These are phyloP conservation scores for Sylvilagus bachmani DNA, from an alignment of 2,113 vertebrate species.

Conservation along the genomic window DNA sequence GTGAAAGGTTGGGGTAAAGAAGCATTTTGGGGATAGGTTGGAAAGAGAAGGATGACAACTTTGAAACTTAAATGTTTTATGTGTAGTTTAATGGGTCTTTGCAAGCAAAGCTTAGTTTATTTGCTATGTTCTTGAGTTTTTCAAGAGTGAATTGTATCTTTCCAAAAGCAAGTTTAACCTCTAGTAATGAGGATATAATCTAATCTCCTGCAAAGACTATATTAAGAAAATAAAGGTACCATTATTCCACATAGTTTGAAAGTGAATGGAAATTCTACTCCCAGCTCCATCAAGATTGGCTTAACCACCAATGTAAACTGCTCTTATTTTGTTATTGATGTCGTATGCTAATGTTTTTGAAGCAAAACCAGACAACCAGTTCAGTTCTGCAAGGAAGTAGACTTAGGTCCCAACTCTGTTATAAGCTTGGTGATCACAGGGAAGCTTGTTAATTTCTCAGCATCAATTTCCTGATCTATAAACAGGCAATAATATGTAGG, in stretches of 20 bases:
- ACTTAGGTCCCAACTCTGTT: neutral
- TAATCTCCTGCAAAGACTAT: conserved; percentile 69
- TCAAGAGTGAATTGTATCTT: conserved; percentile 67
- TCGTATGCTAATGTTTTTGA: conserved; percentile 69
- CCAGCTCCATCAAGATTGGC: conserved; percentile 63
- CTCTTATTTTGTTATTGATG: conserved; percentile 72
- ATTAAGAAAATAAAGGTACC: conserved; percentile 76
- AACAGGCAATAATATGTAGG: neutral
- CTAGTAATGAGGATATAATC: conserved; percentile 69
- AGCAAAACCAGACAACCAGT: conserved; percentile 59
- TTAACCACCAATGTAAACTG: conserved; percentile 73
- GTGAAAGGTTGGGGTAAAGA: neutral
- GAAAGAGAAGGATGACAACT: conserved; percentile 46
- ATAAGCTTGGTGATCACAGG: neutral
- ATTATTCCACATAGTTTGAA: conserved; percentile 74
- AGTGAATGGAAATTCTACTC: conserved; percentile 69
- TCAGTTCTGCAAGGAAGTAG: conserved; percentile 46
- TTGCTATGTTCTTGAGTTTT: conserved; percentile 50
- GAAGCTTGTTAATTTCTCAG: neutral
- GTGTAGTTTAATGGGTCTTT: conserved; percentile 46
- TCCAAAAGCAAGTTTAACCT: conserved; percentile 70
- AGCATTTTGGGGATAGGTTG: conserved; percentile 12
- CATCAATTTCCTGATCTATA: neutral
- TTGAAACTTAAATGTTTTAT: conserved; percentile 42
- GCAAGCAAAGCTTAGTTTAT: conserved; percentile 57